Evolutionary conservation across 2,888 invertebrate species (phyloP).

Genomic region (Ochropacha duplaris): DNA sequence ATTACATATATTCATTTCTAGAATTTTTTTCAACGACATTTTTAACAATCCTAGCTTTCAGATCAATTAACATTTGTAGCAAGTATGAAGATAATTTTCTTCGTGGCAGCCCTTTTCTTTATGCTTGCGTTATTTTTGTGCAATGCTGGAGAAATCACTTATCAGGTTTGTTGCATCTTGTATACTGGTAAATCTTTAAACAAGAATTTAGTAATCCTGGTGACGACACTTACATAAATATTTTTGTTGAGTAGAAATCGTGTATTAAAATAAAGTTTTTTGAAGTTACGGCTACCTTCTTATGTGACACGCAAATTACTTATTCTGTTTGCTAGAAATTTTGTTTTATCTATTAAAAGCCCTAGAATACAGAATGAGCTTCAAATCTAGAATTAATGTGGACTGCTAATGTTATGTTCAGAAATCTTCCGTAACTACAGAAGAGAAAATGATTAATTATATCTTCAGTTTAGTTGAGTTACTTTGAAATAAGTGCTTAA

Average conservation of each 20-base stretch:
- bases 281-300: neutral
- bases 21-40: too few species aligned
- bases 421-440: too few species aligned
- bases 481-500: neutral
- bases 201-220: neutral
- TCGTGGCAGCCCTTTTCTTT: slow-evolving; percentile 62
- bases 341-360: too few species aligned
- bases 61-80: slow-evolving; percentile 56
- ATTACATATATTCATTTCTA: too few species aligned
- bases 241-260: neutral
- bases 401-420: too few species aligned
- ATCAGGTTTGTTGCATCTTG: slow-evolving; percentile 50
- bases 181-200: neutral
- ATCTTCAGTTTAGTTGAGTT: neutral
- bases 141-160: slow-evolving; percentile 75
- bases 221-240: neutral
- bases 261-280: neutral
- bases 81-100: slow-evolving; percentile 63
- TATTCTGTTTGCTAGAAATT: neutral
- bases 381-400: too few species aligned
- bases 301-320: neutral
- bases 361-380: too few species aligned
- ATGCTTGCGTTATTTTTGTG: slow-evolving; percentile 67
- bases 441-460: too few species aligned
- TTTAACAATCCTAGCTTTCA: slow-evolving; percentile 47